Conservation (phyloP, 92 coral and sea anemone genomes). For the Muricea muricata region DNA sequence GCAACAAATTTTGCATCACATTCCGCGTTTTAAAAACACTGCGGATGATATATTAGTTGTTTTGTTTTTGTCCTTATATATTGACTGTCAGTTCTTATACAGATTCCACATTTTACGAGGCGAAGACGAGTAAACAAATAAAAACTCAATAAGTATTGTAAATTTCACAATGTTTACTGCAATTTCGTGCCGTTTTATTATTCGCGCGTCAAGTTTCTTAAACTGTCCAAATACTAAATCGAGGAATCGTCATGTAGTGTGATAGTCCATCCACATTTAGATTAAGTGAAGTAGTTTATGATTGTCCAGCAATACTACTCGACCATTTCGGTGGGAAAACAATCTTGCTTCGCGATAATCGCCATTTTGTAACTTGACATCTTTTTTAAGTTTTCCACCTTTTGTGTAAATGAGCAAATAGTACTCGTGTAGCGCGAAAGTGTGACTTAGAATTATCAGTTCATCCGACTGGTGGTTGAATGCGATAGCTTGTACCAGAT, state of each 20-base stretch:
- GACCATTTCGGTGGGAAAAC: slow-evolving; percentile 1
- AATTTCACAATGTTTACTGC: too few species aligned
- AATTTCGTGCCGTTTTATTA: too few species aligned
- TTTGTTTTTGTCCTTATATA: too few species aligned
- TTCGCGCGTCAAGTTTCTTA: neutral
- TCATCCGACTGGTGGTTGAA: neutral
- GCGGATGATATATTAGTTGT: too few species aligned
- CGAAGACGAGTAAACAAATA: too few species aligned
- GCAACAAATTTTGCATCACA: too few species aligned
- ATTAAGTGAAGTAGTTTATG: neutral
- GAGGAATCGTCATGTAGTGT: neutral
- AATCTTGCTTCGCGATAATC: neutral
- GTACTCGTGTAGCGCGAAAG: neutral
- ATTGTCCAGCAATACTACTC: neutral
- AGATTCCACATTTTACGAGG: too few species aligned
- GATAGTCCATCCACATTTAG: neutral
- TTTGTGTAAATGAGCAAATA: neutral
- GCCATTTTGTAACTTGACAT: neutral
- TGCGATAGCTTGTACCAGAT: neutral
- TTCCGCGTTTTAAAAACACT: too few species aligned
- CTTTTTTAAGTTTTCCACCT: neutral
- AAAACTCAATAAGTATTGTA: too few species aligned
- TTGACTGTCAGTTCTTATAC: too few species aligned
- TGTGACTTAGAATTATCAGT: neutral
- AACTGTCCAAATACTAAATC: neutral